These are phyloP conservation scores for Bos taurus DNA, from an alignment of 2,113 vertebrate species.

Conservation along the genomic window ARS-UCD2.0 NC_037331.1:41310501-41311000, in stretches of 20 bases:
- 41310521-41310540: neutral
- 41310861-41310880: neutral
- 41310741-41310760: neutral
- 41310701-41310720: neutral
- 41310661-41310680: neutral
- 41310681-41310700: neutral
- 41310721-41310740: neutral
- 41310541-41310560: neutral
- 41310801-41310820: neutral
- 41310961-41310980: neutral
- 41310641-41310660: neutral
- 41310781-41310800: neutral
- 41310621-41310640: neutral
- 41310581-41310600: neutral
- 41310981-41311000: neutral
- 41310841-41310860: neutral
- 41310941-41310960: neutral
- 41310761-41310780: neutral
- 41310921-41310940: neutral
- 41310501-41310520: neutral
- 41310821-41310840: neutral
- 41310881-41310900: neutral
- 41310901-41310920: neutral
- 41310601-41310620: neutral
- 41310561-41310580: accelerated